Conservation (phyloP, 2,888 invertebrate genomes). For the Lochmaea crataegi region DNA sequence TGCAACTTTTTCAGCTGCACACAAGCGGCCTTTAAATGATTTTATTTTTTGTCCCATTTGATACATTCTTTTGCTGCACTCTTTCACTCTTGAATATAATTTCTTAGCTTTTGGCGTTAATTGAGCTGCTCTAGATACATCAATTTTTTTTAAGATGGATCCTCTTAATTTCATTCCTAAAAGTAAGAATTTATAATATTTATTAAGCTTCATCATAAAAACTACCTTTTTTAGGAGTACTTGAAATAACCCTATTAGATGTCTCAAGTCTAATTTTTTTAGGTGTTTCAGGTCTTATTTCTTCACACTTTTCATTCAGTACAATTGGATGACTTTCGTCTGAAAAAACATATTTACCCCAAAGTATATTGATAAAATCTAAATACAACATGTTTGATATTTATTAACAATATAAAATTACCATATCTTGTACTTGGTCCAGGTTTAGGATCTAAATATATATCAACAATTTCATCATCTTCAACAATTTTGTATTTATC, state of each 20-base stretch:
- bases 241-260: neutral
- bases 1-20: too few species aligned
- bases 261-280: neutral
- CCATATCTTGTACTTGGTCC: too few species aligned
- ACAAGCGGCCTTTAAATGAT: too few species aligned
- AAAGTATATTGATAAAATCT: too few species aligned
- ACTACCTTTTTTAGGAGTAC: neutral
- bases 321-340: neutral
- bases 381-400: too few species aligned
- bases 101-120: neutral
- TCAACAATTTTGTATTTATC: too few species aligned
- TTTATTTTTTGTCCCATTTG: neutral
- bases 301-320: neutral
- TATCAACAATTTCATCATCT: too few species aligned
- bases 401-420: too few species aligned
- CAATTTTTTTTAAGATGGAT: neutral
- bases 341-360: neutral
- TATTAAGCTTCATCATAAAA: too few species aligned
- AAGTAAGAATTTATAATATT: too few species aligned
- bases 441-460: too few species aligned
- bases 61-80: neutral
- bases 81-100: constrained; percentile 2
- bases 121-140: constrained; percentile 2
- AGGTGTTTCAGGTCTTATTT: constrained; percentile 2
- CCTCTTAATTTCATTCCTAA: too few species aligned